A percentile compares a stretch with the other conserved stretches of the same genome.
Evolutionary conservation across 2,113 vertebrate species (phyloP).

Genomic region (Trichomycterus rosablanca): DNA sequence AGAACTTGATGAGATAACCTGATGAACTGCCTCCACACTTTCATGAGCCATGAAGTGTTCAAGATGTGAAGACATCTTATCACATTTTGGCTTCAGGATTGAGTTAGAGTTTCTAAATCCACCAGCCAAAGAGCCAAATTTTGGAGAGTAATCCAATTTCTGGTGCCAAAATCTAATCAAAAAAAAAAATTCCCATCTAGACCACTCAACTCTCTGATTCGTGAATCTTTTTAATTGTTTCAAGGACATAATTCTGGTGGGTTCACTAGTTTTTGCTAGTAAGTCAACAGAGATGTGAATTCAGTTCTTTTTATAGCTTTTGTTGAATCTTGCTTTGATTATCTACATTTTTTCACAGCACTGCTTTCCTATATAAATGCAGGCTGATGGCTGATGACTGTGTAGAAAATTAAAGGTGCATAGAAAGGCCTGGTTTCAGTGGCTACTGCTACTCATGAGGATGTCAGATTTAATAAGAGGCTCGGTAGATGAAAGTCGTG

Average conservation of each 20-base stretch:
- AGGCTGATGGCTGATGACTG: neutral
- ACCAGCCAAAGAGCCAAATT: constrained; percentile 2
- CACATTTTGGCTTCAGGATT: constrained; percentile 7
- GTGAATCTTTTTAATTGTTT: neutral
- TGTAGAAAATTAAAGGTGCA: constrained; percentile 4
- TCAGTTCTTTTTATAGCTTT: constrained; percentile 1
- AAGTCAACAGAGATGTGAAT: neutral
- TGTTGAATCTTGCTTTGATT: neutral
- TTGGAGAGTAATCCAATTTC: neutral
- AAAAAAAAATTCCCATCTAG: neutral
- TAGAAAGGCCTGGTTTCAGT: constrained; percentile 5
- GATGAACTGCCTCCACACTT: neutral
- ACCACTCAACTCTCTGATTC: neutral
- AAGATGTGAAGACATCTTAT: constrained; percentile 8
- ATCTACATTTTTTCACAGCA: neutral
- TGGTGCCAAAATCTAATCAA: neutral
- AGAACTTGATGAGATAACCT: neutral
- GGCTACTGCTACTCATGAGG: constrained; percentile 7
- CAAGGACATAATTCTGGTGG: neutral
- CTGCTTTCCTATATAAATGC: neutral
- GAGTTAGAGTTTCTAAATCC: neutral
- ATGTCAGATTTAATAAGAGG: constrained; percentile 46
- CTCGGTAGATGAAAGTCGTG: constrained; percentile 16
- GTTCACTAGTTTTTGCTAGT: no score
- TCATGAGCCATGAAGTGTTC: neutral